Conservation (phyloP, 1,140 invertebrate species). For the Ganaspis sp. region DNA sequence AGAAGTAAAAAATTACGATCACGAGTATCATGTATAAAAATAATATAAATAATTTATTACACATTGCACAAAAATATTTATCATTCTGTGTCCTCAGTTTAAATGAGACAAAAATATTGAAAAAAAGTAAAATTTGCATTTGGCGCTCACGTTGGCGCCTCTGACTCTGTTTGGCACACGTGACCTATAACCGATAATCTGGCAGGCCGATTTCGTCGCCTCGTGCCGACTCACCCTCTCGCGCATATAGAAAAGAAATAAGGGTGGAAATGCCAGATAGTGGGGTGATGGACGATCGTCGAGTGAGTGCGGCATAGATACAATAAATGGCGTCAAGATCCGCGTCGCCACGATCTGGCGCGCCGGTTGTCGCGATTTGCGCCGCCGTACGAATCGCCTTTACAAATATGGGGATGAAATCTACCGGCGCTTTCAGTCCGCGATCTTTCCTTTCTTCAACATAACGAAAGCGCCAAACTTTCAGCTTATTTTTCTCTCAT, state of each 20-base stretch:
- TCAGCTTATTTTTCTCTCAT: no score
- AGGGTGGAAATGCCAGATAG: background rate
- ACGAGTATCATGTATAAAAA: no score
- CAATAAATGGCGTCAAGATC: slow-evolving; percentile 66
- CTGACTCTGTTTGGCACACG: background rate
- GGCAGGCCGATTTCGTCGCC: background rate
- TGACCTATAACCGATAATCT: background rate
- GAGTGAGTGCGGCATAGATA: slow-evolving; percentile 43
- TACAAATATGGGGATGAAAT: slow-evolving; percentile 54
- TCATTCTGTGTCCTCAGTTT: no score
- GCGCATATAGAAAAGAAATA: background rate
- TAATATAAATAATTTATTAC: no score
- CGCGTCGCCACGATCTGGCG: slow-evolving; percentile 58
- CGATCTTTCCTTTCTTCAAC: slow-evolving; percentile 1
- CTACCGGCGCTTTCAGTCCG: slow-evolving; percentile 39
- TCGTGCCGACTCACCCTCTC: slow-evolving; percentile 11
- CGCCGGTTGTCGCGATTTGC: slow-evolving; percentile 62
- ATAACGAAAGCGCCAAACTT: no score
- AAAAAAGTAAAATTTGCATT: no score
- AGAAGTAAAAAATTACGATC: no score
- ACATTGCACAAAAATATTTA: no score
- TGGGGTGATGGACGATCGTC: slow-evolving; percentile 8
- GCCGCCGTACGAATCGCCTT: slow-evolving; percentile 52
- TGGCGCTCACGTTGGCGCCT: no score
- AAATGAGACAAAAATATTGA: no score